Conservation (phyloP, 2,797 vertebrate species). For the Scomberomorus guttatus region DNA sequence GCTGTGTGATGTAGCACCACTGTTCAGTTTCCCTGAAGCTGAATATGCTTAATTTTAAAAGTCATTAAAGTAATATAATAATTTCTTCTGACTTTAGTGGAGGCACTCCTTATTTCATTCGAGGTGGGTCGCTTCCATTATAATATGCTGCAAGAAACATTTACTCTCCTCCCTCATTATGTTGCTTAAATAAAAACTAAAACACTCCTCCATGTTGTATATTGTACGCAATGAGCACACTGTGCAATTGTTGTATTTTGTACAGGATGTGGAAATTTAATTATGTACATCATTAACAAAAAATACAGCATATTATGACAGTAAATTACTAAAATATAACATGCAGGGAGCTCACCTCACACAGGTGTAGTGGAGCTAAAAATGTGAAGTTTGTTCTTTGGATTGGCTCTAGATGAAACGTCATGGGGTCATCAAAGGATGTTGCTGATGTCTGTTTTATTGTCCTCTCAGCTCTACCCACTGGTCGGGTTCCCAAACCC, state of each 20-base stretch:
- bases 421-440: neutral
- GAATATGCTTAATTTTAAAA: neutral
- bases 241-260: neutral
- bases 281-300: neutral
- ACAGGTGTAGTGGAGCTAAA: neutral
- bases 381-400: neutral
- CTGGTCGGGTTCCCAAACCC: conserved; percentile 77
- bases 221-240: neutral
- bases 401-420: neutral
- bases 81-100: neutral
- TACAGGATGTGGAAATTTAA: too few species aligned
- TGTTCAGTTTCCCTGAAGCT: neutral
- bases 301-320: neutral
- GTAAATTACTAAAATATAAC: neutral
- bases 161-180: neutral
- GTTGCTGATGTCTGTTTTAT: neutral
- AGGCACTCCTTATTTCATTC: neutral
- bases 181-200: neutral
- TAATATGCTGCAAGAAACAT: neutral
- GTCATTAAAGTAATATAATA: too few species aligned
- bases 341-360: neutral
- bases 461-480: conserved; percentile 78
- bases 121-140: neutral
- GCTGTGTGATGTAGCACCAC: neutral
- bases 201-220: neutral